Percentiles rank a stretch among this genome's conserved stretches.
These are phyloP conservation scores for Pardalotus punctatus DNA, from an alignment of 2,113 vertebrate genomes.

Conservation along the genomic window DNA sequence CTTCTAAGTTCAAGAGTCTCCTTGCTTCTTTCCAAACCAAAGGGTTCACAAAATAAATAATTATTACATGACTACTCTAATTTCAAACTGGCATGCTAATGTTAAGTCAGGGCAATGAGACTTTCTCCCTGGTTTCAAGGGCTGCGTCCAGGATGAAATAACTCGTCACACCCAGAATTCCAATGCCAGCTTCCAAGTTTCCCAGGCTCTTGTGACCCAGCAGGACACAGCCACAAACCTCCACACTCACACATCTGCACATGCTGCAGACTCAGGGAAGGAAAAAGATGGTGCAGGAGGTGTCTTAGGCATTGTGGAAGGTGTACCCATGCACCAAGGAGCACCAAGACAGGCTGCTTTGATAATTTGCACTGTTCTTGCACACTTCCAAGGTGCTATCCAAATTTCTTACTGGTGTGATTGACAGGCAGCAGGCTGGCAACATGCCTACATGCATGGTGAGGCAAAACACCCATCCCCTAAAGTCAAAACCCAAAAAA, in stretches of 20 bases:
- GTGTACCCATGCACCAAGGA: fast-evolving
- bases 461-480: neutral
- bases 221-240: neutral
- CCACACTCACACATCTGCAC: neutral
- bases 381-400: neutral
- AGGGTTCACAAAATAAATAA: neutral
- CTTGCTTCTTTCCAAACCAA: neutral
- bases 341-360: neutral
- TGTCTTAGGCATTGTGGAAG: fast-evolving
- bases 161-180: neutral
- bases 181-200: neutral
- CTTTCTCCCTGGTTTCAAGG: neutral
- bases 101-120: neutral
- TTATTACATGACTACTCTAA: neutral
- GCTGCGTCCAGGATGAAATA: neutral
- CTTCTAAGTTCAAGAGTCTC: neutral
- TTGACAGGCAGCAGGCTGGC: neutral
- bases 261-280: neutral
- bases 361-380: neutral
- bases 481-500: neutral
- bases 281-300: neutral
- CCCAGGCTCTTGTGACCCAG: neutral
- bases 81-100: neutral
- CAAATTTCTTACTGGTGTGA: neutral
- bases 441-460: fast-evolving